Evolutionary conservation across 2,888 invertebrate genomes (phyloP).

Genomic region (Plebejus argus): DNA sequence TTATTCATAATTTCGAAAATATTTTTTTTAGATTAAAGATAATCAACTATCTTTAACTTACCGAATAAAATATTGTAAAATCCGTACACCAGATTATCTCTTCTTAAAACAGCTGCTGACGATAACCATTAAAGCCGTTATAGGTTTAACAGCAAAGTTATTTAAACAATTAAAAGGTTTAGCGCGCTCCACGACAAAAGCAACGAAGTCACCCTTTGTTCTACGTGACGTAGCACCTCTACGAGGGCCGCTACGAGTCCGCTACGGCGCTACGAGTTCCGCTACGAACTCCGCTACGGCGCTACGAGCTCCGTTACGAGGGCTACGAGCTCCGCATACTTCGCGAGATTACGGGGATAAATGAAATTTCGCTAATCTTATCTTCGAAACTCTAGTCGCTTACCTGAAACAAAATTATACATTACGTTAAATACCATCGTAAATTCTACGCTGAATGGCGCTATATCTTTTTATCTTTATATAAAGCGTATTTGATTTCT

Average conservation of each 20-base stretch:
- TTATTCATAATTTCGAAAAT: no score
- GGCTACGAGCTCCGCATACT: conserved; percentile 9
- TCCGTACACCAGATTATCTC: not conserved
- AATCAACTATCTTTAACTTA: not conserved
- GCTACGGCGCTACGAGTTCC: conserved; percentile 14
- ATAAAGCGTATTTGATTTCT: not conserved
- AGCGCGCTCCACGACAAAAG: conserved; percentile 9
- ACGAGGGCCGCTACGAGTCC: conserved; percentile 24
- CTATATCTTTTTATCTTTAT: conserved; percentile 5
- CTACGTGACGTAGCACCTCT: conserved; percentile 32
- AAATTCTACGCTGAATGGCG: not conserved
- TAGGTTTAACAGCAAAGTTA: conserved; percentile 4
- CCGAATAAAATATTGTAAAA: not conserved
- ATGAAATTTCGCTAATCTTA: conserved; percentile 28
- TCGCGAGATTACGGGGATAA: conserved; percentile 1
- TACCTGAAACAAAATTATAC: conserved; percentile 25
- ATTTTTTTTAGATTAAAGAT: no score
- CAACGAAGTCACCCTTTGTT: conserved; percentile 15
- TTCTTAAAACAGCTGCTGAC: not conserved
- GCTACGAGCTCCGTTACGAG: not conserved
- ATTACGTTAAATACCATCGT: not conserved
- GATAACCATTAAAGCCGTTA: not conserved
- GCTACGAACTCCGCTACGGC: not conserved
- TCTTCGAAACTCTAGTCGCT: conserved; percentile 10
- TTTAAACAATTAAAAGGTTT: conserved; percentile 18